Evolutionary conservation across 37 sponge, comb jelly and placozoan genomes (phyloP).

Genomic region (Halichondria panicea): DNA sequence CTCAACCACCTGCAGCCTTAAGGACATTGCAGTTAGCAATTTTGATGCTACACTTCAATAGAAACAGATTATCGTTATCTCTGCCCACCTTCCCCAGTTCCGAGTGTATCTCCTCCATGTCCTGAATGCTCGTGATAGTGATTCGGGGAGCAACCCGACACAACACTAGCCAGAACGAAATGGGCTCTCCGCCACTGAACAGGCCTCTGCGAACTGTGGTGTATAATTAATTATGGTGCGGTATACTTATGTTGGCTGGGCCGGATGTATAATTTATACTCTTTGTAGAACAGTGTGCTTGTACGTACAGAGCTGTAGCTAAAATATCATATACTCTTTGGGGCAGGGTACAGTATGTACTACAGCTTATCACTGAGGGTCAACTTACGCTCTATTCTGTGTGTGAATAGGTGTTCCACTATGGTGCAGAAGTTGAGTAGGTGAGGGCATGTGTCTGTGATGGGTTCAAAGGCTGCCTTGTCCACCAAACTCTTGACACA

Average conservation of each 20-base stretch:
- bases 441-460: slow-evolving; percentile 68
- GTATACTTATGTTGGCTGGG: too few relatives aligned
- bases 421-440: slow-evolving; percentile 71
- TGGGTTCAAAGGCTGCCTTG: slow-evolving; percentile 74
- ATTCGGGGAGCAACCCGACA: slow-evolving; percentile 31
- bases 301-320: not conserved
- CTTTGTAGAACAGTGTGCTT: not conserved
- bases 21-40: too few relatives aligned
- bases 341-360: too few relatives aligned
- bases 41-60: too few relatives aligned
- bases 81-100: slow-evolving; percentile 57
- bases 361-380: not conserved
- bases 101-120: slow-evolving; percentile 68
- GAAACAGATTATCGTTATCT: too few relatives aligned
- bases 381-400: slow-evolving; percentile 53
- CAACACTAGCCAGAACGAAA: slow-evolving; percentile 60
- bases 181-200: slow-evolving; percentile 49
- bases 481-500: slow-evolving; percentile 82
- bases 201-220: slow-evolving; percentile 54
- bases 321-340: not conserved
- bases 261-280: not conserved
- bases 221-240: too few relatives aligned
- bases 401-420: slow-evolving; percentile 73
- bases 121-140: slow-evolving; percentile 47
- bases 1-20: too few relatives aligned